Percentiles rank a stretch among this genome's conserved stretches.
These are phyloP conservation scores for Nixonia krombeini DNA, from an alignment of 1,140 invertebrate genomes.

Conservation along the genomic window DNA sequence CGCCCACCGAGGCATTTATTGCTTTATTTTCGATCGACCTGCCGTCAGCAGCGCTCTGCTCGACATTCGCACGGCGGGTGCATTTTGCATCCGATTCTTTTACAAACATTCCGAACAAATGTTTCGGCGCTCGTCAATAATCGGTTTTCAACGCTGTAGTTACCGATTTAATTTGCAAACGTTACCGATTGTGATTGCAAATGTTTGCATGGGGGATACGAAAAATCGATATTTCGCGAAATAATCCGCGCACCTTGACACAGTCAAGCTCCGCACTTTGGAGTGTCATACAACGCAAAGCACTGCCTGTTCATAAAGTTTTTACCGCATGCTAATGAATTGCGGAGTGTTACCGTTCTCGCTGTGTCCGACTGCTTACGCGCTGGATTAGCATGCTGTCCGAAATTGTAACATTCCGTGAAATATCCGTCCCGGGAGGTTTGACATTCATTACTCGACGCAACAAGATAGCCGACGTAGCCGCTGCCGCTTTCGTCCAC, in stretches of 20 bases:
- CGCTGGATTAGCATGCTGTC: constrained; percentile 45
- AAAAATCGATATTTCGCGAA: no score
- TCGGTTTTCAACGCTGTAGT: not conserved
- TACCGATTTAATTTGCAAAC: not conserved
- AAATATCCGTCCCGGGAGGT: constrained; percentile 47
- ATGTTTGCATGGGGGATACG: no score
- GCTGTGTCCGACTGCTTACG: constrained; percentile 38
- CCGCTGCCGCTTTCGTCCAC: constrained; percentile 7
- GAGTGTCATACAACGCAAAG: no score
- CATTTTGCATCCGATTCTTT: not conserved
- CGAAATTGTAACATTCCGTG: constrained; percentile 45
- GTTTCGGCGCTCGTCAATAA: not conserved
- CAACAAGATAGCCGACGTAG: constrained; percentile 41
- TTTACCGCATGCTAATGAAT: constrained; percentile 11
- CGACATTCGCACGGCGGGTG: not conserved
- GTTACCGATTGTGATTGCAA: no score
- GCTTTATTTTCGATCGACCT: no score
- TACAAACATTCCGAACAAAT: not conserved
- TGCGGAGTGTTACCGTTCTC: constrained; percentile 36
- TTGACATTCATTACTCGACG: constrained; percentile 47
- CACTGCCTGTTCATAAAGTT: no score
- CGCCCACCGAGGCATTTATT: no score
- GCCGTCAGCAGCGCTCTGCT: not conserved
- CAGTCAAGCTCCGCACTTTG: no score
- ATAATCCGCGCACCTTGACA: no score